Conservation (phyloP, 2,888 invertebrate genomes). For the Agriotes lineatus region DNA sequence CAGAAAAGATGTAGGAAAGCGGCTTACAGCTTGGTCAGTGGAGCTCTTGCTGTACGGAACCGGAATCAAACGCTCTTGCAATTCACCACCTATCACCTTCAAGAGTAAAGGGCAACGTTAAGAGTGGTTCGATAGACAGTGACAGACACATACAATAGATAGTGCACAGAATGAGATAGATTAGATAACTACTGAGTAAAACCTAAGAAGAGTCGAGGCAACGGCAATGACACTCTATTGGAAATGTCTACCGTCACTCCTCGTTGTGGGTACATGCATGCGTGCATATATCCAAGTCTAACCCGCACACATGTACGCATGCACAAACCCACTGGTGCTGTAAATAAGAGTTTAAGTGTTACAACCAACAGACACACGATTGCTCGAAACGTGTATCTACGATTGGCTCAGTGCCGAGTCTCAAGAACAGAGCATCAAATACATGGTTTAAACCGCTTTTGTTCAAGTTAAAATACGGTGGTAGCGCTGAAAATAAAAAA, state of each 20-base stretch:
- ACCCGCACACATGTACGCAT: constrained; percentile 46
- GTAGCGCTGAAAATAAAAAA: constrained; percentile 32
- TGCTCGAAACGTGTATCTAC: constrained; percentile 66
- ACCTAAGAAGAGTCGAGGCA: constrained; percentile 53
- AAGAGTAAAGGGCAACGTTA: constrained; percentile 91
- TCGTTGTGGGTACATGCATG: constrained; percentile 45
- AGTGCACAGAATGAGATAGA: constrained; percentile 67
- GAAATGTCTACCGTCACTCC: constrained; percentile 16
- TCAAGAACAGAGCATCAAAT: constrained; percentile 61
- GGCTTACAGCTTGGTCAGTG: constrained; percentile 99
- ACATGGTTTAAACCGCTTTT: constrained; percentile 12
- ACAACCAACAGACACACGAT: constrained; percentile 66
- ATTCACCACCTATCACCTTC: constrained; percentile 99
- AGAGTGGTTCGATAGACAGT: constrained; percentile 74
- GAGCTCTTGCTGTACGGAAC: constrained; percentile 99
- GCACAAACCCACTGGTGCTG: constrained; percentile 57
- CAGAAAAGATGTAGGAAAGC: constrained; percentile 72
- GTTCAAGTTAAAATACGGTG: constrained; percentile 20
- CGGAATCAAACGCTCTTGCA: constrained; percentile 99
- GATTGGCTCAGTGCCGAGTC: constrained; percentile 64
- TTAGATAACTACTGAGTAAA: constrained; percentile 68
- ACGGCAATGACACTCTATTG: constrained; percentile 25
- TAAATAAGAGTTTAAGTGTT: constrained; percentile 55
- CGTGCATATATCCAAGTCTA: constrained; percentile 35
- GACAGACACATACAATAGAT: constrained; percentile 67